These are phyloP conservation scores for Acanthosoma haemorrhoidale DNA, from an alignment of 2,888 invertebrate species.

Conservation along the genomic window DNA sequence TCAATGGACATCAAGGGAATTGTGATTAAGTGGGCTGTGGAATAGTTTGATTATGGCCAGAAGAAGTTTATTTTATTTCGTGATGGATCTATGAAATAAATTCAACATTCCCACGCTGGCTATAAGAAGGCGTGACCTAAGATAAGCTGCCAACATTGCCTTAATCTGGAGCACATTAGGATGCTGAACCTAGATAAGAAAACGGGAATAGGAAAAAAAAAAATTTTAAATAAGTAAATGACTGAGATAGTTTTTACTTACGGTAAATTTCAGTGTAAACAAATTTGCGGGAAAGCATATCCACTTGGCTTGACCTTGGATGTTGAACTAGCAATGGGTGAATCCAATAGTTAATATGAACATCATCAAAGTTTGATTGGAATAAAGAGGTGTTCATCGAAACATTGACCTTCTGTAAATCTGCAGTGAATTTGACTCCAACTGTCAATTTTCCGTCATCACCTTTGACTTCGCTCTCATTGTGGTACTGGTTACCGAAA, in stretches of 20 bases:
- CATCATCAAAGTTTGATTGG: slow-evolving; percentile 47
- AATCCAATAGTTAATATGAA: slow-evolving; percentile 48
- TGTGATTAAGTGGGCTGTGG: too few relatives aligned
- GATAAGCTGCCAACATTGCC: too few relatives aligned
- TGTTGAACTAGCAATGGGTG: slow-evolving; percentile 50
- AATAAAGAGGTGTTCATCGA: slow-evolving; percentile 49
- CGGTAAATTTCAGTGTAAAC: neutral
- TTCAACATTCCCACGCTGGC: too few relatives aligned
- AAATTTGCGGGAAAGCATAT: slow-evolving; percentile 42
- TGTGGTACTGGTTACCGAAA: slow-evolving; percentile 50
- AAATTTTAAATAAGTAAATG: too few relatives aligned
- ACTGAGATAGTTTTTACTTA: neutral
- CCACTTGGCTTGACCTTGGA: slow-evolving; percentile 47
- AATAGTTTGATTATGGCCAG: too few relatives aligned
- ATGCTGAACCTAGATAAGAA: too few relatives aligned
- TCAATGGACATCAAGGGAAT: too few relatives aligned
- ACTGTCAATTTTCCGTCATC: slow-evolving; percentile 50
- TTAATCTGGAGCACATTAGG: too few relatives aligned
- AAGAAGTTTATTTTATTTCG: too few relatives aligned
- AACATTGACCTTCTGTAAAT: slow-evolving; percentile 50
- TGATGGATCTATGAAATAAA: too few relatives aligned
- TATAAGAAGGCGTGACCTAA: too few relatives aligned
- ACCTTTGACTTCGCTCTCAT: slow-evolving; percentile 47
- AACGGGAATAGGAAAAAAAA: too few relatives aligned
- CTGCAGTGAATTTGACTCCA: slow-evolving; percentile 49